phyloP scores from a whole-genome alignment of 2,797 vertebrate species.

The Sphenodon punctatus region DNA sequence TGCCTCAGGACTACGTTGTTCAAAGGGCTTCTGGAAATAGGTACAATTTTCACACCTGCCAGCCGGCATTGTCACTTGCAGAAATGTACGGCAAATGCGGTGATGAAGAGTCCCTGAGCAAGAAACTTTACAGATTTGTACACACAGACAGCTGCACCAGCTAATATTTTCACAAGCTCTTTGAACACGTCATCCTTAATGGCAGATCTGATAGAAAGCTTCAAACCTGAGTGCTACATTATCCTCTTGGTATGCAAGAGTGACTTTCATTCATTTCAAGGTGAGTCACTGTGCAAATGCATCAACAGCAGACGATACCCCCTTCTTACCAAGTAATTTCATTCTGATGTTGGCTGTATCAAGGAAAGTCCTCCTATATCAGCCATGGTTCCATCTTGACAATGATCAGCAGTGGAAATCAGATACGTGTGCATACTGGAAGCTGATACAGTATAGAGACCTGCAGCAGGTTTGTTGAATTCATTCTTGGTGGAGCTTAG shows the following conservation, averaged over 20 bases:
- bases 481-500: neutral
- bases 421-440: neutral
- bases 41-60: neutral
- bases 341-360: neutral
- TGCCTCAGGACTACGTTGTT: neutral
- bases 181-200: conserved; percentile 1
- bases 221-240: neutral
- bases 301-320: neutral
- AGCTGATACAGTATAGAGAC: neutral
- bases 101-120: neutral
- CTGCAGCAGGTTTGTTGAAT: neutral
- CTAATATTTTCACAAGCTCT: conserved; percentile 6
- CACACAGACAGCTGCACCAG: neutral
- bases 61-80: neutral
- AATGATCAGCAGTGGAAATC: neutral
- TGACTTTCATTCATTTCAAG: neutral
- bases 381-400: neutral
- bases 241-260: neutral
- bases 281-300: neutral
- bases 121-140: neutral
- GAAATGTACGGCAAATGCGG: neutral
- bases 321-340: neutral
- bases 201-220: neutral
- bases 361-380: neutral
- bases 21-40: neutral